These are phyloP conservation scores for Tyto alba DNA, from an alignment of 2,113 vertebrate genomes.

Conservation along the genomic window DNA sequence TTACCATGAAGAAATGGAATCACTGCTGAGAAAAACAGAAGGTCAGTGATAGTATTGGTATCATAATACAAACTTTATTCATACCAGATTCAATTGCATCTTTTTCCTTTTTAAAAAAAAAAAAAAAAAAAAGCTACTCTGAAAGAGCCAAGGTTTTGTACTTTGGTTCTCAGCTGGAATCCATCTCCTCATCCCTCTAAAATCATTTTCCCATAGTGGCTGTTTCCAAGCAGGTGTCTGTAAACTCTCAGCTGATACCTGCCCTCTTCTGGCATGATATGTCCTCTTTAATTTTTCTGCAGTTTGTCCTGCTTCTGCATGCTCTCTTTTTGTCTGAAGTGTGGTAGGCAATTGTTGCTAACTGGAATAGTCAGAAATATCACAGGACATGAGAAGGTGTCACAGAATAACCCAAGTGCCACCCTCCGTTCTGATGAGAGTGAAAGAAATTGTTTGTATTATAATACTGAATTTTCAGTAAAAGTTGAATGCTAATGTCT, in stretches of 20 bases:
- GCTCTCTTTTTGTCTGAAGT: not conserved
- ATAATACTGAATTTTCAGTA: conserved; percentile 44
- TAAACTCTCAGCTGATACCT: not conserved
- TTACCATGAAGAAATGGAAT: not conserved
- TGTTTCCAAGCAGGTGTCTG: not conserved
- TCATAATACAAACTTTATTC: conserved; percentile 63
- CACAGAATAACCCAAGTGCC: not conserved
- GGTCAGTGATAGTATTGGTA: conserved; percentile 46
- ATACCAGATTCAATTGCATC: not conserved
- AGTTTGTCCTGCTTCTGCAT: not conserved
- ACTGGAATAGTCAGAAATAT: not conserved
- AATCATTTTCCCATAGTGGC: not conserved
- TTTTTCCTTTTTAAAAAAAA: not conserved
- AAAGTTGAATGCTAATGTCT: not conserved
- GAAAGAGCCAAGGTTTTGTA: not conserved
- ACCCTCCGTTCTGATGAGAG: not conserved
- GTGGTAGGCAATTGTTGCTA: not conserved
- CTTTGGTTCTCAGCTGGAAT: not conserved
- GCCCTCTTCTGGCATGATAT: not conserved
- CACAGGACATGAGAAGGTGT: not conserved
- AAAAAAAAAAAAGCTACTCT: not conserved
- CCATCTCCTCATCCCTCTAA: not conserved
- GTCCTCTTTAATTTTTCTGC: not conserved
- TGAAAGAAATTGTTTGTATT: conserved; percentile 44
- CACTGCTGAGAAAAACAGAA: conserved; percentile 21